Base-by-base conservation (phyloP, 2,888 invertebrate genomes). In the Synergus japonicus region DNA sequence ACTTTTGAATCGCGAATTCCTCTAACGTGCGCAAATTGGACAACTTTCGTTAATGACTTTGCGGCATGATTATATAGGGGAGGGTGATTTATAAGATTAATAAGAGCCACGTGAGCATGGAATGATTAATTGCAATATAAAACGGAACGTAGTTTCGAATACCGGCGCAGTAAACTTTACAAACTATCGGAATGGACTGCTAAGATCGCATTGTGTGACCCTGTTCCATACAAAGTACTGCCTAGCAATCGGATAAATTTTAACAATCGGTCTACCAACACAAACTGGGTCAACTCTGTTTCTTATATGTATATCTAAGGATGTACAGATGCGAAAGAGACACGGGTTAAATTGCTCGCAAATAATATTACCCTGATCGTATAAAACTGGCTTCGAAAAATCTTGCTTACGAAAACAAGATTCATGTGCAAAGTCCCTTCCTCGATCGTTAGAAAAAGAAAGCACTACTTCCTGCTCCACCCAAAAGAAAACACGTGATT, bases 121-220 rank as follows among this genome's bases (percentile, higher is more conserved):
- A 73, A 41, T 78, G 78, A 73, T 67, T 49, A 73, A 73, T 58
- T 49, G 73, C 54, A 73, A 73, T 73, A 73, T 73, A 73, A 73
- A 73, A 76, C 60, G 76, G 76, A 60, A 76, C 22, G 63, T 76
- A 76, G 60, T 76, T 76, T 76, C 76, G 22, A 76, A 76, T 63
- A 63, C 46, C 73, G 76, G 76, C 78, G 76, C 77, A 64, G 78
- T 81, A 73, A 82, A 84, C 82, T 84, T 81, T 76, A 77, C 73
- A 79, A 81, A 82, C 79, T 83, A 79, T 69, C 73, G 80, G 76
- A 83, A 83, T 82, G 81, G 83, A 80, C 84, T 79, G 81, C 84
- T 85, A 82, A 86, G 85, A 87, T 85, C 85, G 79, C 84, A 83
- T 83, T 87, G 49, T 73, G 54, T 58, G 87, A 87, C 87, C 87